These are phyloP conservation scores for Mystacornis crossleyi DNA, from an alignment of 2,113 vertebrate species.

Conservation along the genomic window DNA sequence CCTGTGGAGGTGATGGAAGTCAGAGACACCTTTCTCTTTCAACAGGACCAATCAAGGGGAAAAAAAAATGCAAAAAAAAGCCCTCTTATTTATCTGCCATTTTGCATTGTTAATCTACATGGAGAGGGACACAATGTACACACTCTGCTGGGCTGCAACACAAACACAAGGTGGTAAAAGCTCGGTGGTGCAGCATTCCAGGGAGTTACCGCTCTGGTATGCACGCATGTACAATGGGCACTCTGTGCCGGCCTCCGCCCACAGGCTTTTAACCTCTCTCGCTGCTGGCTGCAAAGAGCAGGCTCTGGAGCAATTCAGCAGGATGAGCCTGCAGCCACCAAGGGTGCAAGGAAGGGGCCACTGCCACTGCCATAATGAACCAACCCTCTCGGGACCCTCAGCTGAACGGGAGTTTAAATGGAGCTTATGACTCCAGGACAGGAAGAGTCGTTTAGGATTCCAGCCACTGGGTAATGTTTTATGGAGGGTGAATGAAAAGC, in stretches of 20 bases:
- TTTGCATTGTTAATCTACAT: constrained; percentile 23
- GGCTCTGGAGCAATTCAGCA: background rate
- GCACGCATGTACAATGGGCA: constrained; percentile 64
- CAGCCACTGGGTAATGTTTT: background rate
- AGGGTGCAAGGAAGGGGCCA: background rate
- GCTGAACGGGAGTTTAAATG: rapidly evolving
- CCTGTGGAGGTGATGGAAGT: background rate
- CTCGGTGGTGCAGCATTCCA: constrained; percentile 64
- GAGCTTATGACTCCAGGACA: rapidly evolving
- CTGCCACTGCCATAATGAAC: rapidly evolving
- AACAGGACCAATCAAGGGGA: background rate
- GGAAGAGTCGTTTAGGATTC: background rate
- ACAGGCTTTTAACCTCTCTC: constrained; percentile 54
- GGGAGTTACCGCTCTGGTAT: constrained; percentile 62
- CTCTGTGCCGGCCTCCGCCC: constrained; percentile 50
- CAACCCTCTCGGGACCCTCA: rapidly evolving
- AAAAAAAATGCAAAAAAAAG: background rate
- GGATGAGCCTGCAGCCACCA: rapidly evolving
- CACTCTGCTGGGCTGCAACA: constrained; percentile 12
- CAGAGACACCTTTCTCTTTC: background rate
- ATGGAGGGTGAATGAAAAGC: background rate
- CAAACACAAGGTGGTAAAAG: constrained; percentile 61
- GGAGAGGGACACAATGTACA: background rate
- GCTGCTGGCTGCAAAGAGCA: background rate
- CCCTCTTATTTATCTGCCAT: background rate